Evolutionary conservation across 92 coral and sea anemone genomes (phyloP).

Genomic region (Zoanthus gigantus): DNA sequence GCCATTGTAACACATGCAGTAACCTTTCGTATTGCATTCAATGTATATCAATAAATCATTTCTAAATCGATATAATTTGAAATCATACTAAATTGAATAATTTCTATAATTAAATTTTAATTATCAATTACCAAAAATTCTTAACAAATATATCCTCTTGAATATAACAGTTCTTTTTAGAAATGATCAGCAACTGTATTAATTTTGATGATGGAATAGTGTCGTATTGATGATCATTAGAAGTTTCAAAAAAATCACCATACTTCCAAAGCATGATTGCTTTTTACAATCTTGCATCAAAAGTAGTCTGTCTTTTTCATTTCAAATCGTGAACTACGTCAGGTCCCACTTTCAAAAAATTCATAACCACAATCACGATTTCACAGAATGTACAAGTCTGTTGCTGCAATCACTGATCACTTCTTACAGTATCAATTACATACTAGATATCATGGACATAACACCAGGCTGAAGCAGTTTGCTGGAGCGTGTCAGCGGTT

Average conservation of each 20-base stretch:
- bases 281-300: neutral
- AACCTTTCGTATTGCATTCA: neutral
- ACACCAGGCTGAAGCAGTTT: slow-evolving; percentile 59
- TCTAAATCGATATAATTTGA: slow-evolving; percentile 21
- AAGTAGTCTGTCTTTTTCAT: neutral
- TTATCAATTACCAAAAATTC: slow-evolving; percentile 12
- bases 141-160: neutral
- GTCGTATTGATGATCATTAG: no score
- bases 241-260: neutral
- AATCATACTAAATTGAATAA: slow-evolving; percentile 32
- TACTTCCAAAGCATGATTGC: neutral
- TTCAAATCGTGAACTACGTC: neutral
- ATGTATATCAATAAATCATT: slow-evolving; percentile 10
- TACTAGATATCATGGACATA: slow-evolving; percentile 13
- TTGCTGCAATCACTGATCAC: slow-evolving; percentile 11
- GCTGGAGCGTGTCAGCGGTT: slow-evolving; percentile 86
- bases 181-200: neutral
- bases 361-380: neutral
- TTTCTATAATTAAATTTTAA: slow-evolving; percentile 13
- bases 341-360: neutral
- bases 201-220: neutral
- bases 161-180: neutral
- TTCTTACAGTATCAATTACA: neutral
- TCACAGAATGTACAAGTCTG: neutral
- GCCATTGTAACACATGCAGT: slow-evolving; percentile 15